Evolutionary conservation across 2,797 vertebrate species (phyloP), one percentile per base, ranked within the genome.

Genomic region (Odontamblyopus rebecca): DNA sequence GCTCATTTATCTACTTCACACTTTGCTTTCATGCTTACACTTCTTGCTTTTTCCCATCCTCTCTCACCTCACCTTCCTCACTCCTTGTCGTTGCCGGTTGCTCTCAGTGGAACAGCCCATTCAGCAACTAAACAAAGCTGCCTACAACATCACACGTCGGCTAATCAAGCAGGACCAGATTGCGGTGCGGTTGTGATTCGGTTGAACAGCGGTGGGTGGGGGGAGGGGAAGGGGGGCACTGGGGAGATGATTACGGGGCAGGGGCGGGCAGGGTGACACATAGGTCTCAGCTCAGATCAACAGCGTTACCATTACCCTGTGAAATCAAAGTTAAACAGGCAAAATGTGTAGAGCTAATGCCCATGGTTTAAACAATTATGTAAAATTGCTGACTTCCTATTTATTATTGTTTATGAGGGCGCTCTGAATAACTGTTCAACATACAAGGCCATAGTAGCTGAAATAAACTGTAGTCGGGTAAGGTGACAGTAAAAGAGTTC

Each of bases 41-140:
- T 53, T 69, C 26, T 69, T 35, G 69, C 73, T 76, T 83, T 83
- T 59, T 69, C 32, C 56, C 44, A 13, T 77, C 69, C 80, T 76
- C 74, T 69, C 80, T 73, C 60, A 54, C 72, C 66, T 70, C 72
- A 71, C 79, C 79, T 59, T 59, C 35, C 69, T 65, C 75, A 50
- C 78, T 70, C 70, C 81, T 85, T 67, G 60, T 60, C 68, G 51
- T 82, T 89, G 85, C 81, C 81, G 76, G 76, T 77, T 50, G 74
- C 77, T 88, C 85, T 88, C 81, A 67, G 80, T 80, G 84, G 88
- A 89, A 89, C 82, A 78, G 88, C 79, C 82, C 86, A 88, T 91
- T 93, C 89, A 86, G 82, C 82, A 84, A 85, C 89, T 83, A 93
- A 92, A 91, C 89, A 92, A 93, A 93, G 90, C 89, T 82, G 87